Evolutionary conservation across 1,140 invertebrate genomes (phyloP).

Genomic region (Callitettix versicolor): DNA sequence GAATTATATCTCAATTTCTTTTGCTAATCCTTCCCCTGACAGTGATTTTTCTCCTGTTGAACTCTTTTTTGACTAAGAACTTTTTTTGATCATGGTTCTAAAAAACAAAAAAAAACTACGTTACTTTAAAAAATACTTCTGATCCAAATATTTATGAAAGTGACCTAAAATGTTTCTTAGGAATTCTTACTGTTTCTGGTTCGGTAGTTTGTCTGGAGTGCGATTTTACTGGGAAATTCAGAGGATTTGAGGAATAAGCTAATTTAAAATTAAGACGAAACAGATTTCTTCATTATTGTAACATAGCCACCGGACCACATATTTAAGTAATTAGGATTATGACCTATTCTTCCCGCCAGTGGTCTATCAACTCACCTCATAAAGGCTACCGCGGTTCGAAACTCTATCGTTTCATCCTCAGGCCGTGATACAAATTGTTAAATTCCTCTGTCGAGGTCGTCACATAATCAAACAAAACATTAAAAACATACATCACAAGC

Average conservation of each 20-base stretch:
- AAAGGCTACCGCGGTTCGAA: no score
- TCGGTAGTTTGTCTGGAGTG: slow-evolving; percentile 13
- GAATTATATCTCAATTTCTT: not conserved
- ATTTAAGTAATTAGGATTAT: no score
- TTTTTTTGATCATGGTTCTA: slow-evolving; percentile 3
- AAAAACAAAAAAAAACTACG: slow-evolving; percentile 10
- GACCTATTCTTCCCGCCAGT: no score
- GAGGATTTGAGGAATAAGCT: slow-evolving; percentile 16
- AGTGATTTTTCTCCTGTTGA: slow-evolving; percentile 11
- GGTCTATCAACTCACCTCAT: no score
- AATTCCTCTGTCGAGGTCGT: no score
- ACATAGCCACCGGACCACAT: no score
- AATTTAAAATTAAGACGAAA: slow-evolving; percentile 14
- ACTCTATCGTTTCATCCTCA: no score
- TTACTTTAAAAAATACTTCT: slow-evolving; percentile 8
- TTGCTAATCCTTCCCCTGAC: slow-evolving; percentile 1
- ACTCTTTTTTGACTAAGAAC: slow-evolving; percentile 7
- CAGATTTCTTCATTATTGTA: slow-evolving; percentile 14
- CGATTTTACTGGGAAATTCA: slow-evolving; percentile 18
- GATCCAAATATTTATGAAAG: slow-evolving; percentile 9
- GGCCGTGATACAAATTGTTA: no score
- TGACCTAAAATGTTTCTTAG: slow-evolving; percentile 21
- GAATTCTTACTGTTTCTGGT: slow-evolving; percentile 18
- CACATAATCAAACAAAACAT: no score
- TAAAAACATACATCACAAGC: no score